phyloP scores from a whole-genome alignment of 2,797 vertebrate genomes.

The Babyrousa celebensis region DNA sequence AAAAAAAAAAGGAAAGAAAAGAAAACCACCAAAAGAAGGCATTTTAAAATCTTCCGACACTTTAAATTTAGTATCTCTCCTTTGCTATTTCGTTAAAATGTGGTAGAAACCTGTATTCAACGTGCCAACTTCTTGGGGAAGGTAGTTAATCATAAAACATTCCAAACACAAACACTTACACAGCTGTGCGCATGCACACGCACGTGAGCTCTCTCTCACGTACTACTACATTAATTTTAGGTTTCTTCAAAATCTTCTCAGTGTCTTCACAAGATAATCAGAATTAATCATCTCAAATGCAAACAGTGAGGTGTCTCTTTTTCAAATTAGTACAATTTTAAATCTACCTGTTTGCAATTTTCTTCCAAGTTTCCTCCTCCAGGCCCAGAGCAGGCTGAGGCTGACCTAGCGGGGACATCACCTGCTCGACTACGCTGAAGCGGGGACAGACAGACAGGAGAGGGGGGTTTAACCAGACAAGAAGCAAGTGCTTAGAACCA shows the following conservation, averaged over 20 bases:
- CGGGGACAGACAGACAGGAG: constrained; percentile 92
- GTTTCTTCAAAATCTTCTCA: constrained; percentile 69
- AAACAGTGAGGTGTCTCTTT: constrained; percentile 83
- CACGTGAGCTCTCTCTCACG: not conserved
- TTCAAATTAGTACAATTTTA: constrained; percentile 89
- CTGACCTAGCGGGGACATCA: constrained; percentile 95
- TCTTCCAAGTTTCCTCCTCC: constrained; percentile 97
- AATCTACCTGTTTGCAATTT: constrained; percentile 98
- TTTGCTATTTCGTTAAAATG: constrained; percentile 9
- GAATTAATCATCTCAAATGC: constrained; percentile 86
- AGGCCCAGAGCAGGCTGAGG: constrained; percentile 94
- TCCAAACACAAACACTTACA: constrained; percentile 26
- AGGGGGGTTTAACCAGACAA: constrained; percentile 80
- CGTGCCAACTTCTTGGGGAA: not conserved
- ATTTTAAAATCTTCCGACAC: not conserved
- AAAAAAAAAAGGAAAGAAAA: no score
- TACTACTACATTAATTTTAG: constrained; percentile 64
- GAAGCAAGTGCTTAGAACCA: constrained; percentile 58
- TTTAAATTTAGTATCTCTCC: not conserved
- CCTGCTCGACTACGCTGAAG: constrained; percentile 96
- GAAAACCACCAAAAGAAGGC: constrained; percentile 18
- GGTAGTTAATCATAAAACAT: constrained; percentile 70
- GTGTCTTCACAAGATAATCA: constrained; percentile 76
- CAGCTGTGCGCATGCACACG: constrained; percentile 30
- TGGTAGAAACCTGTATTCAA: not conserved